Conservation (phyloP, 2,888 invertebrate species). For the Dioctria linearis region DNA sequence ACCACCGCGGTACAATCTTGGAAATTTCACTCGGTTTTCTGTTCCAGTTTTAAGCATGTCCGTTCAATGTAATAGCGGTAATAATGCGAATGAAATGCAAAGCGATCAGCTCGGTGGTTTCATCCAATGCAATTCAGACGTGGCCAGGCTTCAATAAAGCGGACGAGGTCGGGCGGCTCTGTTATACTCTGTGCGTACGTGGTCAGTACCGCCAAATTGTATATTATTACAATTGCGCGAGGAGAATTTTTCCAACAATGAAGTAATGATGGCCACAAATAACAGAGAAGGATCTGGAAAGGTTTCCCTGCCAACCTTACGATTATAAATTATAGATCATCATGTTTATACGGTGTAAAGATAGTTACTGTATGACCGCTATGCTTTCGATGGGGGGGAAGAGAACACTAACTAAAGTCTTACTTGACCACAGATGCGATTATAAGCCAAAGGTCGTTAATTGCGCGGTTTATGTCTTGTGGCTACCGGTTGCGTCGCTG, state of each 20-base stretch:
- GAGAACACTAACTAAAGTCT: constrained; percentile 22
- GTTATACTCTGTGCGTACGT: constrained; percentile 12
- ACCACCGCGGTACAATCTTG: constrained; percentile 5
- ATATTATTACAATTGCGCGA: constrained; percentile 49
- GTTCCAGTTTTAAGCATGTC: constrained; percentile 50
- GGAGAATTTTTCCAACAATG: constrained; percentile 43
- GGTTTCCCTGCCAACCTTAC: constrained; percentile 39
- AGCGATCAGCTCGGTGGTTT: constrained; percentile 25
- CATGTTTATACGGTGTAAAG: constrained; percentile 41
- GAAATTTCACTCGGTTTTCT: constrained; percentile 31
- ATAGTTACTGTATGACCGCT: constrained; percentile 12
- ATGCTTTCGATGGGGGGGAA: not conserved
- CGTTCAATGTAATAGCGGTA: constrained; percentile 47
- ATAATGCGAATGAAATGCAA: constrained; percentile 37
- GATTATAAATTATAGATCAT: constrained; percentile 51
- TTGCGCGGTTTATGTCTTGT: constrained; percentile 51
- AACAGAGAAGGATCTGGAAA: constrained; percentile 36
- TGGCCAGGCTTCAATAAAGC: not conserved
- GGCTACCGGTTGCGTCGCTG: constrained; percentile 37
- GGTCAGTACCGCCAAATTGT: constrained; percentile 46
- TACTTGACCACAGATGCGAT: constrained; percentile 51
- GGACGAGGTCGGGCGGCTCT: not conserved
- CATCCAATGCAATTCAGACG: not conserved
- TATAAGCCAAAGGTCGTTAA: constrained; percentile 54
- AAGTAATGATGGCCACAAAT: constrained; percentile 46